Conservation (phyloP, 1,140 invertebrate genomes). For the Tribolium castaneum region DNA sequence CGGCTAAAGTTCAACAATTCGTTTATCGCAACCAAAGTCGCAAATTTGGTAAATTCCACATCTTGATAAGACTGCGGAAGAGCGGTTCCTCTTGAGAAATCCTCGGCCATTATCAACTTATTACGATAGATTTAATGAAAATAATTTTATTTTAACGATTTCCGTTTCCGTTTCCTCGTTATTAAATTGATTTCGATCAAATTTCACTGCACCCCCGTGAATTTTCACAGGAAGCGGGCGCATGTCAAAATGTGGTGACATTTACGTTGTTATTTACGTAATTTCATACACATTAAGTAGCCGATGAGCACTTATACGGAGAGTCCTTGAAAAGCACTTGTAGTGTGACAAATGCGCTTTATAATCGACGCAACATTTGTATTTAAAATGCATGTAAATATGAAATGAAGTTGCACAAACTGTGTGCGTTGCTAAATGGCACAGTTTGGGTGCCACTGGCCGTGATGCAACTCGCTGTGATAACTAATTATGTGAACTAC, state of each 20-base stretch:
- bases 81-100: constrained; percentile 21
- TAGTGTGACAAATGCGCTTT: not conserved
- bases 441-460: not conserved
- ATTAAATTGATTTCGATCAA: constrained; percentile 3
- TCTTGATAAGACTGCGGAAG: not conserved
- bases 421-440: not conserved
- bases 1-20: not conserved
- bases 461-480: not conserved
- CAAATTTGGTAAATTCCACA: not conserved
- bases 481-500: not conserved
- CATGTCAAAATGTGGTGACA: not conserved
- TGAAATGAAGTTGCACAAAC: not conserved
- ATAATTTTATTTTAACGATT: constrained; percentile 26
- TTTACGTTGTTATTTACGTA: not conserved
- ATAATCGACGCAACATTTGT: not conserved
- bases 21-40: not conserved
- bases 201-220: not conserved
- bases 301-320: not conserved
- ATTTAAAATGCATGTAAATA: not conserved
- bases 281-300: not conserved
- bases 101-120: not conserved
- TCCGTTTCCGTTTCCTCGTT: constrained; percentile 13
- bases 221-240: not conserved
- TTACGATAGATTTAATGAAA: constrained; percentile 9
- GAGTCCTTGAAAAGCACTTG: constrained; percentile 1